phyloP scores from a whole-genome alignment of 1,140 invertebrate species.

The Lamellibrachia luymesi region DNA sequence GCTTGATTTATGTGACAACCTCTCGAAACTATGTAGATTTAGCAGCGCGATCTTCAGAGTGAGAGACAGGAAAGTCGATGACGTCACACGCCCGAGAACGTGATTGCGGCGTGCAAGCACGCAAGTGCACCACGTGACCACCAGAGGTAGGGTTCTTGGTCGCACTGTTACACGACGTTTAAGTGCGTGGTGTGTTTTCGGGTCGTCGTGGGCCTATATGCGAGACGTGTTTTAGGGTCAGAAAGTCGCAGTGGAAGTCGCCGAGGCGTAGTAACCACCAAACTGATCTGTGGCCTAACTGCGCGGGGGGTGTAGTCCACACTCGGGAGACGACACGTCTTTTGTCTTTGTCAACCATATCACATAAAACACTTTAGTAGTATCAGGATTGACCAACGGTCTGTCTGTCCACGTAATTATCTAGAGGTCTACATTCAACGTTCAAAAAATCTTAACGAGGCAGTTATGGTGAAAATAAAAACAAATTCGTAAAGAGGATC shows the following conservation, averaged over 20 bases:
- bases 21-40: not conserved
- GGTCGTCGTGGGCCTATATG: not conserved
- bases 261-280: not conserved
- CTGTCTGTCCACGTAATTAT: not conserved
- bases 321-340: not conserved
- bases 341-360: not conserved
- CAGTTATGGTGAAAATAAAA: no score
- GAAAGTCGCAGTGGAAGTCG: not conserved
- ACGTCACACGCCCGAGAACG: not conserved
- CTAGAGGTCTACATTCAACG: not conserved
- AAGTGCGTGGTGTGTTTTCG: not conserved
- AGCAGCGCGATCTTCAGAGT: not conserved
- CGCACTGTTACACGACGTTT: not conserved
- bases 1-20: not conserved
- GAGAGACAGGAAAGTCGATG: not conserved
- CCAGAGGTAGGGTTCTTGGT: not conserved
- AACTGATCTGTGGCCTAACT: not conserved
- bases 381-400: not conserved
- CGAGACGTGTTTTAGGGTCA: not conserved
- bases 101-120: not conserved
- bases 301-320: not conserved
- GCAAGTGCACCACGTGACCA: not conserved
- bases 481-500: no score
- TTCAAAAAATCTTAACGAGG: not conserved
- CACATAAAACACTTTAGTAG: not conserved